These are phyloP conservation scores for Ptychoptera contaminata DNA, from an alignment of 2,888 invertebrate species.

Conservation along the genomic window DNA sequence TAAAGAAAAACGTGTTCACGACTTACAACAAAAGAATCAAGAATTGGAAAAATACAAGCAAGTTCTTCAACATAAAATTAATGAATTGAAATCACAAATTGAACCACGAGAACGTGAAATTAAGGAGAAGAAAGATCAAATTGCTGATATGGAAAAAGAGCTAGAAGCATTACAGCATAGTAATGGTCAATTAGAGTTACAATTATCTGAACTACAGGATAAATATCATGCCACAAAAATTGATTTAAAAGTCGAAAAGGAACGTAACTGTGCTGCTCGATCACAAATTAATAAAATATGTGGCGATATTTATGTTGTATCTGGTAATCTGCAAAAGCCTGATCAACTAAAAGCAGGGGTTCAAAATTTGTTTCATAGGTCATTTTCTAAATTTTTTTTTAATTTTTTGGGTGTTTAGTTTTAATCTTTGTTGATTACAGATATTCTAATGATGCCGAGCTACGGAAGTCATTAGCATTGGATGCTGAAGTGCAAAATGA, in stretches of 20 bases:
- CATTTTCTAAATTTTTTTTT: neutral
- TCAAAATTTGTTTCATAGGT: conserved; percentile 18
- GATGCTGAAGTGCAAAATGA: conserved; percentile 60
- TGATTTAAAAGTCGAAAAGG: conserved; percentile 50
- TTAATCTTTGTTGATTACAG: conserved; percentile 33
- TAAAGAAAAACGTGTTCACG: conserved; percentile 72
- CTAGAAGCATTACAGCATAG: conserved; percentile 62
- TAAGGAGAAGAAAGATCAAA: conserved; percentile 65
- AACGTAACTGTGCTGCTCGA: conserved; percentile 42
- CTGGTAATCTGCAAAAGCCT: conserved; percentile 63
- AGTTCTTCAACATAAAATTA: conserved; percentile 77
- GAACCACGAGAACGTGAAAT: conserved; percentile 77
- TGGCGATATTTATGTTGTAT: conserved; percentile 65
- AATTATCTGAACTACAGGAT: conserved; percentile 59
- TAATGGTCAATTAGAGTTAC: conserved; percentile 49
- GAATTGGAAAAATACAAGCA: conserved; percentile 86
- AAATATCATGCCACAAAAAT: conserved; percentile 57
- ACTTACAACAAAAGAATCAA: conserved; percentile 67
- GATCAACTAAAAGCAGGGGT: conserved; percentile 22
- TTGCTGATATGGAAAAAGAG: conserved; percentile 69
- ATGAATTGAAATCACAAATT: conserved; percentile 71
- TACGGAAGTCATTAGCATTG: conserved; percentile 46
- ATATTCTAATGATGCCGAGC: conserved; percentile 54
- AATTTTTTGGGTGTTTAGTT: neutral
- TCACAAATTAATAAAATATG: conserved; percentile 57